Evolutionary conservation across 2,797 vertebrate species (phyloP).

Genomic region (Poeciliopsis infans): DNA sequence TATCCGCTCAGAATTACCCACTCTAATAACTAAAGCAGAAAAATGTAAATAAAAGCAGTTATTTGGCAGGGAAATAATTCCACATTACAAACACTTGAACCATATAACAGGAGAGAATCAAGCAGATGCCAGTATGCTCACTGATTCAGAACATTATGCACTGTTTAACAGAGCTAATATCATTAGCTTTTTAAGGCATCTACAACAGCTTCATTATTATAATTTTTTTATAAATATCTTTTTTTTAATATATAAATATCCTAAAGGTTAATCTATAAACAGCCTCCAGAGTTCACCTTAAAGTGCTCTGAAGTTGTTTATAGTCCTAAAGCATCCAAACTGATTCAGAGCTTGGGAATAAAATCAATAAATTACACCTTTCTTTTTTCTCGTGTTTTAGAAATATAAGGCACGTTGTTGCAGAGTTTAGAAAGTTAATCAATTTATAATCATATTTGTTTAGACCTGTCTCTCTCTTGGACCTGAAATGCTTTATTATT

Average conservation of each 20-base stretch:
- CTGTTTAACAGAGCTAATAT: no score
- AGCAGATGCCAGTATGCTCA: neutral
- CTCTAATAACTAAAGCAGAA: neutral
- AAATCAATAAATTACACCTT: conserved; percentile 2
- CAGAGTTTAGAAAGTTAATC: neutral
- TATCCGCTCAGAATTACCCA: no score
- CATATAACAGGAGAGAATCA: neutral
- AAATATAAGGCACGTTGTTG: neutral
- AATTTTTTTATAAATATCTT: no score
- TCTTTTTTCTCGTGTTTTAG: neutral
- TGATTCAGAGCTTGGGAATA: neutral
- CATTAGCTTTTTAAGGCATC: neutral
- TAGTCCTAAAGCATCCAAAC: neutral
- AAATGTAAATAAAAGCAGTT: neutral
- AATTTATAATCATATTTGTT: neutral
- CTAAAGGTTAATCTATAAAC: neutral
- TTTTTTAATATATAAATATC: neutral
- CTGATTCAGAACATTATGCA: neutral
- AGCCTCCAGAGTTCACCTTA: neutral
- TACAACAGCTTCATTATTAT: no score
- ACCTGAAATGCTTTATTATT: neutral
- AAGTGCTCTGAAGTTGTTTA: neutral
- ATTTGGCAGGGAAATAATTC: neutral
- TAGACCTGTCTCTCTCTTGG: neutral
- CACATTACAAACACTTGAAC: neutral